phyloP scores from a whole-genome alignment of 1,140 invertebrate species.

The Pogonus chalceus region DNA sequence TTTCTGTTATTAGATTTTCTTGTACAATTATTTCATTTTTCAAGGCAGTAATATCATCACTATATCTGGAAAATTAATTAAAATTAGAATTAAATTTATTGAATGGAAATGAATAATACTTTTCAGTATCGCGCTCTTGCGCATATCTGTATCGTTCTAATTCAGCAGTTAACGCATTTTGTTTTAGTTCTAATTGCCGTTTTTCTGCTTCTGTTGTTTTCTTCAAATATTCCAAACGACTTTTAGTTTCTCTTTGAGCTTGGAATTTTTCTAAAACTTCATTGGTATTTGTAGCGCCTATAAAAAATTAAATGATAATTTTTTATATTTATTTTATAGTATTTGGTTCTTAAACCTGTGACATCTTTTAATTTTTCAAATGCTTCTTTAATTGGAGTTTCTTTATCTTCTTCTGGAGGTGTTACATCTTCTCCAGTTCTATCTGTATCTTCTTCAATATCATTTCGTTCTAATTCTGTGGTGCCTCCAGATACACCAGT shows the following conservation, averaged over 20 bases:
- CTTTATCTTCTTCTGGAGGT: constrained; percentile 26
- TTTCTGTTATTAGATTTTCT: constrained; percentile 31
- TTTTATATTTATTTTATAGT: not conserved
- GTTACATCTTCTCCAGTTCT: constrained; percentile 28
- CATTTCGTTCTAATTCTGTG: constrained; percentile 21
- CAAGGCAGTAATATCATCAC: constrained; percentile 50
- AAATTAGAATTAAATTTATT: constrained; percentile 1
- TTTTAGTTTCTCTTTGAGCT: constrained; percentile 57
- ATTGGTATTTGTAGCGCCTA: constrained; percentile 57
- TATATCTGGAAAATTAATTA: constrained; percentile 42
- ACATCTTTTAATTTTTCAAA: constrained; percentile 63
- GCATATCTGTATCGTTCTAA: constrained; percentile 68
- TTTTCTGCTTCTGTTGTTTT: constrained; percentile 62
- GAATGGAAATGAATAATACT: constrained; percentile 41
- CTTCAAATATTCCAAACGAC: constrained; percentile 55
- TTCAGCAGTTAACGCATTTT: constrained; percentile 53
- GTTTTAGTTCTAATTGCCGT: constrained; percentile 52
- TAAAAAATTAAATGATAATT: constrained; percentile 6
- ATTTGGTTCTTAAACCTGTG: constrained; percentile 41
- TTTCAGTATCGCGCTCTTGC: constrained; percentile 65
- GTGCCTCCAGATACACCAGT: constrained; percentile 1
- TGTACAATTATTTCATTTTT: constrained; percentile 46
- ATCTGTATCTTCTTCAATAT: constrained; percentile 29
- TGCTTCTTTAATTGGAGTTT: constrained; percentile 44
- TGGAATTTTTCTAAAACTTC: constrained; percentile 64